Evolutionary conservation across 37 sponge, comb jelly and placozoan species (phyloP).

Genomic region (Agelas oroides): DNA sequence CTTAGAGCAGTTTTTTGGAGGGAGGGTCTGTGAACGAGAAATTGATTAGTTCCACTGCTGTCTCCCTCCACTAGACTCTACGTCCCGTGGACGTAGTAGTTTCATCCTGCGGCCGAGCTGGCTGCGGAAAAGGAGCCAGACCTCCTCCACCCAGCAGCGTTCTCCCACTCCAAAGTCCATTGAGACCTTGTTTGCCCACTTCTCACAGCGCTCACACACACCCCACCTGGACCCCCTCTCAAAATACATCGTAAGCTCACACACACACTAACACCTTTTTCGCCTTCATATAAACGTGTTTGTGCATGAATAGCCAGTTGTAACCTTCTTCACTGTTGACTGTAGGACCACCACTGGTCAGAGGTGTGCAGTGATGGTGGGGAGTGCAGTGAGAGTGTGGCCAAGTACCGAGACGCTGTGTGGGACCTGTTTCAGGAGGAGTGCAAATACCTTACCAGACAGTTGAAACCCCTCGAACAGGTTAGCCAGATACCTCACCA

Average conservation of each 20-base stretch:
- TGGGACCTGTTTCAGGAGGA: conserved; percentile 72
- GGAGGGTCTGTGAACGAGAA: no score
- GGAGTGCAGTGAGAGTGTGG: neutral
- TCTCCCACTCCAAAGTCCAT: neutral
- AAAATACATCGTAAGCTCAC: conserved; percentile 5
- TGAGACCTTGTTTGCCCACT: neutral
- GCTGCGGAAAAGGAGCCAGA: conserved; percentile 1
- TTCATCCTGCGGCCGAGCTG: neutral
- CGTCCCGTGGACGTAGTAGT: neutral
- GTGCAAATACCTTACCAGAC: conserved; percentile 30
- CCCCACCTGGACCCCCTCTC: neutral
- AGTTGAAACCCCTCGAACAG: conserved; percentile 57
- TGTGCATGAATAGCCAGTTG: no score
- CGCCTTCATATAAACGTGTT: neutral
- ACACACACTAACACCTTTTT: no score
- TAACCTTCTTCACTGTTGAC: neutral
- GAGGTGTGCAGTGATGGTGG: conserved; percentile 20
- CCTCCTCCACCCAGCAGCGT: neutral
- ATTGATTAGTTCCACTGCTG: no score
- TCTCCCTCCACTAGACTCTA: no score
- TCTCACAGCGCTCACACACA: neutral
- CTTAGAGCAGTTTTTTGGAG: no score
- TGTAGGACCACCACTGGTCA: conserved; percentile 51
- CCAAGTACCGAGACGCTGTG: conserved; percentile 47
- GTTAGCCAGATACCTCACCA: neutral